Evolutionary conservation across 2,797 vertebrate genomes (phyloP).

Genomic region (Coilia nasus): DNA sequence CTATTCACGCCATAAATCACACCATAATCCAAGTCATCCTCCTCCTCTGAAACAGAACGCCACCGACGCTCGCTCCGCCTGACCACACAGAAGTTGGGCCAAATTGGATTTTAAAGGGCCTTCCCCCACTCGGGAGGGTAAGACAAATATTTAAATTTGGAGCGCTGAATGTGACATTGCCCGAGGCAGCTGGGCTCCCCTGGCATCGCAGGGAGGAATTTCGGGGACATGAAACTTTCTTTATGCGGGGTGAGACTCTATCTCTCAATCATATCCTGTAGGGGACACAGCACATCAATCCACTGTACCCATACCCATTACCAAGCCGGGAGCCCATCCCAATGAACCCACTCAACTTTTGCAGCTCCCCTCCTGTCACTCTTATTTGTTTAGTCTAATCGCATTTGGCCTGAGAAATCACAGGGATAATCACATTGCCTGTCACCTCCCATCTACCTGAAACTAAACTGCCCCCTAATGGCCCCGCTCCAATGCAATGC

Average conservation of each 20-base stretch:
- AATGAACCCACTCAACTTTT: slow-evolving; percentile 41
- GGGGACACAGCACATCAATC: slow-evolving; percentile 27
- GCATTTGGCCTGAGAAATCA: slow-evolving; percentile 53
- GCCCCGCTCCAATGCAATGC: slow-evolving; percentile 18
- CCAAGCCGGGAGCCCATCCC: slow-evolving; percentile 38
- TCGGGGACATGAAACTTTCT: slow-evolving; percentile 46
- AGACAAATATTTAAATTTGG: slow-evolving; percentile 44
- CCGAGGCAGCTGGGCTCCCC: slow-evolving; percentile 29
- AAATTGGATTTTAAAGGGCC: slow-evolving; percentile 37
- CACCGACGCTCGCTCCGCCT: background rate
- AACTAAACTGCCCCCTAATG: slow-evolving; percentile 47
- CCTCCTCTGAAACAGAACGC: background rate
- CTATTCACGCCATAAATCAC: background rate
- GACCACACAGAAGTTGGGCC: slow-evolving; percentile 12
- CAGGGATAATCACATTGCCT: slow-evolving; percentile 50
- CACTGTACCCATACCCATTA: slow-evolving; percentile 30
- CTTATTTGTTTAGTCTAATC: slow-evolving; percentile 59
- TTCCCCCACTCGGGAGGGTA: slow-evolving; percentile 36
- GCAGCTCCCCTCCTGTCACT: slow-evolving; percentile 39
- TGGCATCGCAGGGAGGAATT: background rate
- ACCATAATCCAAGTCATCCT: background rate
- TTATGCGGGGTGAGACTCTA: slow-evolving; percentile 70
- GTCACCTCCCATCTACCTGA: slow-evolving; percentile 52
- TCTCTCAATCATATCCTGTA: slow-evolving; percentile 66
- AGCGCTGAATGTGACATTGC: slow-evolving; percentile 45